phyloP scores from a whole-genome alignment of 2,113 vertebrate species.

The Coturnix japonica region DNA sequence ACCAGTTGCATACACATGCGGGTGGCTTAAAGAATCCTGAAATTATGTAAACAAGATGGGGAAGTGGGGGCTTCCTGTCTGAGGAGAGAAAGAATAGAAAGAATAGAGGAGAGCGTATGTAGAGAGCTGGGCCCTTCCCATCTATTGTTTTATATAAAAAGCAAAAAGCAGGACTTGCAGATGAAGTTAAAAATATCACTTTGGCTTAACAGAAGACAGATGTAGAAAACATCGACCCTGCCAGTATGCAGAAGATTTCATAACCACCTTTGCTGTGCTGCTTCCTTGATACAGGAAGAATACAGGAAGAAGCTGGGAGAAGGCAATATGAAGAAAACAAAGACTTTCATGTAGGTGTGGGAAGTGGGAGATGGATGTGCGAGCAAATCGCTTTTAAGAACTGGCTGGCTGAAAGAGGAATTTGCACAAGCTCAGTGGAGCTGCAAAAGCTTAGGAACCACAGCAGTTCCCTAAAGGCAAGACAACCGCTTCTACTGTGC shows the following conservation, averaged over 20 bases:
- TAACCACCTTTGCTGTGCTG: not conserved
- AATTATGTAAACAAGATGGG: conserved; percentile 21
- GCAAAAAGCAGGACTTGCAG: not conserved
- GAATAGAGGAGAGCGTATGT: not conserved
- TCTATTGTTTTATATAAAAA: not conserved
- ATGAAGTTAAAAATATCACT: not conserved
- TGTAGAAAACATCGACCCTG: not conserved
- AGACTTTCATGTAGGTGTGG: not conserved
- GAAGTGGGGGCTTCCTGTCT: not conserved
- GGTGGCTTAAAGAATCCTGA: conserved; percentile 28
- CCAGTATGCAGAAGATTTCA: not conserved
- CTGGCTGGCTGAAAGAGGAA: not conserved
- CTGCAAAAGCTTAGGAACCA: not conserved
- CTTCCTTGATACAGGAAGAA: rapidly evolving
- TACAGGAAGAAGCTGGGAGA: not conserved
- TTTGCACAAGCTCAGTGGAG: not conserved
- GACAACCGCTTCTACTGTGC: not conserved
- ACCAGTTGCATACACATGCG: not conserved
- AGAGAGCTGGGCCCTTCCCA: not conserved
- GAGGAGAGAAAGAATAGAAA: conserved; percentile 29
- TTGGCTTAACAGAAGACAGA: not conserved
- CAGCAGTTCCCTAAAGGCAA: not conserved
- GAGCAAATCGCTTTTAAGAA: not conserved
- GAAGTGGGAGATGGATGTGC: not conserved
- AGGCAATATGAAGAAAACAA: conserved; percentile 16